A percentile compares a stretch with the other conserved stretches of the same genome.
Evolutionary conservation across 2,888 invertebrate genomes (phyloP).

Genomic region (Hartigia nigra): DNA sequence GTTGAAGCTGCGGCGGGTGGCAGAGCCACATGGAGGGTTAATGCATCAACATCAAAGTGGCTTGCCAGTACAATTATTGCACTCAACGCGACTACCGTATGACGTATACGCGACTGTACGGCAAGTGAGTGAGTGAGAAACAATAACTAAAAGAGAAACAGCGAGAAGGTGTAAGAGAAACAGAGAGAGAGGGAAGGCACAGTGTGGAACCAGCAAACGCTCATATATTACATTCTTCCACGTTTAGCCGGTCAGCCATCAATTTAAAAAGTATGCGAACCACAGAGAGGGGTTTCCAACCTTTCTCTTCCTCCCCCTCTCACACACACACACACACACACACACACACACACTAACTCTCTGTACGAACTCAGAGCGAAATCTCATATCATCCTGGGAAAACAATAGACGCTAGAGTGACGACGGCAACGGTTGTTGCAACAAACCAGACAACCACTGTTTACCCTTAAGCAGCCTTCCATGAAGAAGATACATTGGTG

Average conservation of each 20-base stretch:
- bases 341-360: neutral
- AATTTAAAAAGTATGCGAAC: conserved; percentile 36
- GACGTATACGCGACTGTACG: neutral
- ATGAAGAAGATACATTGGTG: neutral
- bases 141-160: neutral
- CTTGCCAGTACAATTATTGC: conserved; percentile 58
- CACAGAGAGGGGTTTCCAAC: conserved; percentile 7
- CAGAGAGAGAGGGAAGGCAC: neutral
- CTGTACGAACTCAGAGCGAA: neutral
- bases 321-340: neutral
- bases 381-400: conserved; percentile 8
- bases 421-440: neutral
- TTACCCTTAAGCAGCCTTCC: neutral
- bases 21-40: conserved; percentile 48
- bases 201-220: neutral
- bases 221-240: conserved; percentile 56
- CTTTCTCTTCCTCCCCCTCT: neutral
- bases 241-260: conserved; percentile 52
- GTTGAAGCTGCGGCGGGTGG: conserved; percentile 28
- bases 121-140: neutral
- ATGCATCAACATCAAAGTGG: conserved; percentile 63
- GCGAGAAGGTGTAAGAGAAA: neutral
- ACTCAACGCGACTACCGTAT: conserved; percentile 44
- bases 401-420: neutral
- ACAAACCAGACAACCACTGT: neutral